A percentile compares a stretch with the other conserved stretches of the same genome.
Conservation (phyloP, 2,888 invertebrate species). For the Heteromyza rotundicornis region DNA sequence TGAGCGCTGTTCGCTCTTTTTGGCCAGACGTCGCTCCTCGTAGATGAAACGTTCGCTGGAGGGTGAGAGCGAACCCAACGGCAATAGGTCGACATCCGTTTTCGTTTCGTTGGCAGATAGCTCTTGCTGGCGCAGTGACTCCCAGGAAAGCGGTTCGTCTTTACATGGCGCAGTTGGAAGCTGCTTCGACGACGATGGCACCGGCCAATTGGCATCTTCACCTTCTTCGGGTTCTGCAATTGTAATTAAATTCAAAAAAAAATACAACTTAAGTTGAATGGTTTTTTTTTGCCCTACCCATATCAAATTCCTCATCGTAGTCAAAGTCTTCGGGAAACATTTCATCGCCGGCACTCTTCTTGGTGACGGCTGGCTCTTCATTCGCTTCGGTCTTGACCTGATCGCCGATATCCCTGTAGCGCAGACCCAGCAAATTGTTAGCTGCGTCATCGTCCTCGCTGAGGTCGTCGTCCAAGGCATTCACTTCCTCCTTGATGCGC, state of each 20-base stretch:
- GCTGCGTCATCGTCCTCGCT: constrained; percentile 26
- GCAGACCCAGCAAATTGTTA: constrained; percentile 29
- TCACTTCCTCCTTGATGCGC: constrained; percentile 14
- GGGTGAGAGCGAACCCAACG: neutral
- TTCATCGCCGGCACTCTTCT: constrained; percentile 19
- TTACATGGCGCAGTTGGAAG: neutral
- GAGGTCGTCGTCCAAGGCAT: constrained; percentile 17
- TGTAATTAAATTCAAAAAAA: neutral
- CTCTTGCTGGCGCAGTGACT: constrained; percentile 25
- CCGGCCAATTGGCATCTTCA: constrained; percentile 17
- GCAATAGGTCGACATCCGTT: constrained; percentile 23
- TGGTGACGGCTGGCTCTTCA: neutral
- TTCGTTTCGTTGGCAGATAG: constrained; percentile 28
- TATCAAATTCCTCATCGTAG: constrained; percentile 22
- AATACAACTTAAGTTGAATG: neutral
- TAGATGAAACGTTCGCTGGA: constrained; percentile 9
- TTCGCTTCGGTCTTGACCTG: constrained; percentile 36
- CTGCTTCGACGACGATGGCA: neutral
- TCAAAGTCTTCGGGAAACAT: constrained; percentile 28
- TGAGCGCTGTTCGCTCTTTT: constrained; percentile 5
- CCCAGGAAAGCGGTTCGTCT: constrained; percentile 17
- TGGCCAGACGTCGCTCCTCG: constrained; percentile 9
- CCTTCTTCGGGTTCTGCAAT: constrained; percentile 33
- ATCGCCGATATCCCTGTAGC: constrained; percentile 6
- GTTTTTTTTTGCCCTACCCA: constrained; percentile 1